Base-by-base conservation (phyloP, 2,113 vertebrate species). In the Rhea americana region DNA sequence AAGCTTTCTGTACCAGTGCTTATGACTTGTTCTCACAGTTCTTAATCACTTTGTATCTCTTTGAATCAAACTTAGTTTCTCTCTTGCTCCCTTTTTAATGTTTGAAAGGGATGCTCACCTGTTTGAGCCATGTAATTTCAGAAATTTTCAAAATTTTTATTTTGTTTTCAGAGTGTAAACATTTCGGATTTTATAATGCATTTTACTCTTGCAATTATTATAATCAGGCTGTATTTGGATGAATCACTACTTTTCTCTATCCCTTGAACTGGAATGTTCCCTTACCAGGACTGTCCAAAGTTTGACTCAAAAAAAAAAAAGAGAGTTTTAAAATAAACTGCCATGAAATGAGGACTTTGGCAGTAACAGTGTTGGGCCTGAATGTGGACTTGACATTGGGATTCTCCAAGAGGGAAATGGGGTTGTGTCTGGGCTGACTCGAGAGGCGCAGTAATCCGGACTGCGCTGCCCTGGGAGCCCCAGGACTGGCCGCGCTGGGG, bases 181-280 rank as follows among this genome's bases (percentile, higher is more conserved):
- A 20, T 2, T 37, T 12, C 50, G 43, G 43, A 32, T 15, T 65
- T 78, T 1, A 28, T 58, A 70, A 39, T 2, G 7, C 28, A 20
- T 51, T 28, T 78, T 81, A 43, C 7, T 32, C 11, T 58, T 78
- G 28, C 19, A 53, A 3, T 81, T 63, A 12, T 9, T 37, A 7
- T 9, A 19, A 26, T 47, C 4, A 7, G 7, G 55, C 59, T 26
- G 4, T 73, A n/a, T n/a, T 73, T 86, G 37, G 73, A 63, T 39
- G 2, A 65, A 43, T 59, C 0, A 3, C 22, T 48, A n/a, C 28
- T 70, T 88, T 88, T 75, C 7, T 45, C 9, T 1, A 1, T 72
- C 15, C 66, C 7, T 2, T 63, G 18, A 66, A 47, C 8, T 8
- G 32, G 55, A 68, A 21, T 82, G 14, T 19, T 85, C 10, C 8